A percentile compares a stretch with the other conserved stretches of the same genome.
phyloP scores from a whole-genome alignment of 1,140 invertebrate genomes.

The Polyergus mexicanus region DNA sequence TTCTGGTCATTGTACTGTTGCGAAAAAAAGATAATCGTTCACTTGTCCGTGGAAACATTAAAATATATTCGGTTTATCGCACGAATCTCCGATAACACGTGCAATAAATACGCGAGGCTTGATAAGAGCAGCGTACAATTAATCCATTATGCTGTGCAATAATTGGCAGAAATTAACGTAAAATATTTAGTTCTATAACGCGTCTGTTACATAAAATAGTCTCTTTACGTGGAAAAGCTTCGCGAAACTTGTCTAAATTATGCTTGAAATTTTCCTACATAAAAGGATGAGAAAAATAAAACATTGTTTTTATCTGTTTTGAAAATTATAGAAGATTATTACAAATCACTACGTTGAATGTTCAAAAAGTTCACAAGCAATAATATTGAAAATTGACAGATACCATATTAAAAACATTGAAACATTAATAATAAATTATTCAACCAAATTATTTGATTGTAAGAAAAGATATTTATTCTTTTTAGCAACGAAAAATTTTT shows the following conservation, averaged over 20 bases:
- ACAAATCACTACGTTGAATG: too few relatives aligned
- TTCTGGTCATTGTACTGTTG: neutral
- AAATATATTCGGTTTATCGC: conserved; percentile 28
- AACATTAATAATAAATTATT: neutral
- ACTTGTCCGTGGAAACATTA: conserved; percentile 7
- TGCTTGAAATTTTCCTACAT: neutral
- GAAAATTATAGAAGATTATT: too few relatives aligned
- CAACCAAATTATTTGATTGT: neutral
- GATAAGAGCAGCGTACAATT: conserved; percentile 16
- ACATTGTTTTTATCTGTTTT: too few relatives aligned
- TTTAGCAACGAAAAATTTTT: neutral
- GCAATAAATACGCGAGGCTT: neutral
- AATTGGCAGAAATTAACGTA: neutral
- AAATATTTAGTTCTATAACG: neutral
- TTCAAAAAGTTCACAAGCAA: too few relatives aligned
- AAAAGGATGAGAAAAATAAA: neutral
- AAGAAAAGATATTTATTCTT: neutral
- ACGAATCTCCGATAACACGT: neutral
- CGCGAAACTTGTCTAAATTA: neutral
- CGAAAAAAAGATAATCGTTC: neutral
- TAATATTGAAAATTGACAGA: too few relatives aligned
- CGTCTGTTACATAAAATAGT: neutral
- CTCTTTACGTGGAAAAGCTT: neutral
- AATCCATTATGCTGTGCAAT: neutral
- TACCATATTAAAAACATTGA: too few relatives aligned